These are phyloP conservation scores for Sphaerophoria taeniata DNA, from an alignment of 2,888 invertebrate species.

Conservation along the genomic window DNA sequence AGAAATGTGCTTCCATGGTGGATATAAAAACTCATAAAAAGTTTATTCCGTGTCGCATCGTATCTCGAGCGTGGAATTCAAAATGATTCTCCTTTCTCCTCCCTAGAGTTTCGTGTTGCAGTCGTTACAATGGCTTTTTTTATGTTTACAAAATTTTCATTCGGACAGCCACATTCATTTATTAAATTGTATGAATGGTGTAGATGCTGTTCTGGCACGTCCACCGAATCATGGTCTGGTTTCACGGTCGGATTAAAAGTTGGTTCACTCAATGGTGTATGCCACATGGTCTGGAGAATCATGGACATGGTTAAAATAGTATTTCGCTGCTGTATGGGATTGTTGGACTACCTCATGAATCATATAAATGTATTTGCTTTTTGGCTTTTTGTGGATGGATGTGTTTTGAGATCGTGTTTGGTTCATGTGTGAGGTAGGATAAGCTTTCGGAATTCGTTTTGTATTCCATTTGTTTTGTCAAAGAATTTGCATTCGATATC, in stretches of 20 bases:
- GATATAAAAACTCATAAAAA: conserved; percentile 35
- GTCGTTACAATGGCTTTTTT: conserved; percentile 27
- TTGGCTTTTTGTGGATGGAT: neutral
- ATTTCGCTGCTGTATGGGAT: conserved; percentile 10
- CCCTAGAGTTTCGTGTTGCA: conserved; percentile 41
- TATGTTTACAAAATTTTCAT: conserved; percentile 2
- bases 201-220: conserved; percentile 40
- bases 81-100: conserved; percentile 32
- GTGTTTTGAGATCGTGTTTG: neutral
- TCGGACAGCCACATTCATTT: conserved; percentile 37
- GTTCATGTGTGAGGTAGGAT: too few relatives aligned
- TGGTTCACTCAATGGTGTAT: conserved; percentile 1
- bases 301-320: neutral
- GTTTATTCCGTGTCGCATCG: conserved; percentile 33
- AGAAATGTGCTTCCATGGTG: conserved; percentile 8
- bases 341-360: conserved; percentile 19
- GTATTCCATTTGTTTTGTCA: neutral
- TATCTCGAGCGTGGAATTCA: conserved; percentile 46
- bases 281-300: neutral
- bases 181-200: conserved; percentile 16
- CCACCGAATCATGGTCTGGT: conserved; percentile 24
- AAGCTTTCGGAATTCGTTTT: neutral
- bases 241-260: conserved; percentile 42
- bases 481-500: too few relatives aligned
- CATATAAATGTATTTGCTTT: neutral